phyloP scores from a whole-genome alignment of 2,113 vertebrate genomes.

The Isurus oxyrinchus region DNA sequence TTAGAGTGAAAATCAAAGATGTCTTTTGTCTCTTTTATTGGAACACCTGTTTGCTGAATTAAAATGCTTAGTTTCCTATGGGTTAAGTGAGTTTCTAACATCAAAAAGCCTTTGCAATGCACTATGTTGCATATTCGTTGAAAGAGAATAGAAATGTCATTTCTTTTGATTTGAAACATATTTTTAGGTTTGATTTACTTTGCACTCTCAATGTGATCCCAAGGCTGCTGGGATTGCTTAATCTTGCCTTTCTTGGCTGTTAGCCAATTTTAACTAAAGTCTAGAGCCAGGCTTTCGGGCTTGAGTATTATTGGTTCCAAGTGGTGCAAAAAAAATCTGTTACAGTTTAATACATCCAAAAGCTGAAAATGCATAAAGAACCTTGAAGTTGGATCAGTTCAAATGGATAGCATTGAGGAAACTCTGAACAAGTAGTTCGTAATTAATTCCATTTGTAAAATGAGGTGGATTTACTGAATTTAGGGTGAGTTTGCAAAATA shows the following conservation, averaged over 20 bases:
- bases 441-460: conserved; percentile 5
- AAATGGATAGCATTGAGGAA: background rate
- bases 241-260: background rate
- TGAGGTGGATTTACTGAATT: background rate
- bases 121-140: background rate
- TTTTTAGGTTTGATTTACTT: background rate
- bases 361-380: background rate
- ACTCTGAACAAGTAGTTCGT: background rate
- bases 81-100: background rate
- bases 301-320: background rate
- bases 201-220: background rate
- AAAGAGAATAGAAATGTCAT: background rate
- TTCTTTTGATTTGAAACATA: background rate
- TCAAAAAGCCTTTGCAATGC: background rate
- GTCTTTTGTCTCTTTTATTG: background rate
- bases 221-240: background rate
- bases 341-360: background rate
- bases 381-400: background rate
- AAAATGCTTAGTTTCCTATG: background rate
- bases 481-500: background rate
- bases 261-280: too few relatives aligned
- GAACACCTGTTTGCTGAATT: background rate
- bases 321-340: background rate
- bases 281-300: background rate
- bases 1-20: background rate